These are phyloP conservation scores for Trichomycterus rosablanca DNA, from an alignment of 2,113 vertebrate species.

Conservation along the genomic window DNA sequence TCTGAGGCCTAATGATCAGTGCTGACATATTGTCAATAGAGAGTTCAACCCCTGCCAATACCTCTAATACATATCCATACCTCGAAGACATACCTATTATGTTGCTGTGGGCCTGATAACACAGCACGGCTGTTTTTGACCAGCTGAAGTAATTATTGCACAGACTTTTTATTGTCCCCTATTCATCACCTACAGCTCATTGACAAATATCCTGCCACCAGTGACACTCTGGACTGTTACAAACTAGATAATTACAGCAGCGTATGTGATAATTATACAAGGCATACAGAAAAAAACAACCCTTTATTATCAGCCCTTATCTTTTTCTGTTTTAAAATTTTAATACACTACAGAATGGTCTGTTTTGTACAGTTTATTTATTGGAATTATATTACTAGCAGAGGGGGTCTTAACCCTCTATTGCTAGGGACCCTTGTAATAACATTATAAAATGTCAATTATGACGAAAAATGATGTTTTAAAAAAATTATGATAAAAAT, in stretches of 20 bases:
- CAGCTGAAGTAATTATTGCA: slow-evolving; percentile 49
- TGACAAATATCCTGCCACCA: neutral
- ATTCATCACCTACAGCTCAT: slow-evolving; percentile 16
- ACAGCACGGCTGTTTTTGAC: slow-evolving; percentile 47
- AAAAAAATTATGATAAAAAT: too few relatives aligned
- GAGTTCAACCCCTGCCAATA: slow-evolving; percentile 61
- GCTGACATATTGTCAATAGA: slow-evolving; percentile 66
- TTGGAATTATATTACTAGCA: too few relatives aligned
- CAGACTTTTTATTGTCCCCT: slow-evolving; percentile 6
- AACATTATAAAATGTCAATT: too few relatives aligned
- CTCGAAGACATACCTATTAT: slow-evolving; percentile 61
- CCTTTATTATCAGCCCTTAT: too few relatives aligned
- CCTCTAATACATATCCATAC: slow-evolving; percentile 60
- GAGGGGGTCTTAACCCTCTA: too few relatives aligned
- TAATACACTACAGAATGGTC: too few relatives aligned
- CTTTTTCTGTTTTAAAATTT: too few relatives aligned
- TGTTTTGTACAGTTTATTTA: too few relatives aligned
- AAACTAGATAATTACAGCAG: neutral
- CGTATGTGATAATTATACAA: neutral
- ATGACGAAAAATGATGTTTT: too few relatives aligned
- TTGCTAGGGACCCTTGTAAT: too few relatives aligned
- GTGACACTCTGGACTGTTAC: neutral
- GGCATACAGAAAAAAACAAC: too few relatives aligned
- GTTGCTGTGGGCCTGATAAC: slow-evolving; percentile 44
- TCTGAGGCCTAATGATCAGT: slow-evolving; percentile 63